phyloP scores from a whole-genome alignment of 2,888 invertebrate species.

The Conomelus anceps region DNA sequence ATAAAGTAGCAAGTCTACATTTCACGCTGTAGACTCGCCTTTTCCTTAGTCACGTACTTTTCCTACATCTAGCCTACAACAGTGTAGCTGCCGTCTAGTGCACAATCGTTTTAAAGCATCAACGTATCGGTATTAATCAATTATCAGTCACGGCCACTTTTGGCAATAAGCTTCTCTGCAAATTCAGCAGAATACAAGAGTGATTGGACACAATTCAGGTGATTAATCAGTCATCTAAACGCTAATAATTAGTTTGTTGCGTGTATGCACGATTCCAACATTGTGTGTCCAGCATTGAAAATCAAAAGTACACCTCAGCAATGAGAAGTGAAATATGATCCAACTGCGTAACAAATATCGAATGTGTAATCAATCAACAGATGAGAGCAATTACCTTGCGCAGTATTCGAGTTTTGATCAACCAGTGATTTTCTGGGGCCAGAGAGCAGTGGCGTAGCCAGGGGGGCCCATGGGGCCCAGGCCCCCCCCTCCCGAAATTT shows the following conservation, averaged over 20 bases:
- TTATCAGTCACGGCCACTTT: not conserved
- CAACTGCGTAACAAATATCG: not conserved
- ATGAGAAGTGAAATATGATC: not conserved
- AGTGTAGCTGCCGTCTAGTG: not conserved
- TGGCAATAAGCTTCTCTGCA: not conserved
- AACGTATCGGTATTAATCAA: not conserved
- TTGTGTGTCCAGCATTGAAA: not conserved
- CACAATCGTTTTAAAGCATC: not conserved
- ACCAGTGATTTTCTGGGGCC: too few species aligned
- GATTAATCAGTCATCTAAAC: not conserved
- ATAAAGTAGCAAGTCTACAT: too few species aligned
- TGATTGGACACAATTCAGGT: not conserved
- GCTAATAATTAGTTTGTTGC: not conserved
- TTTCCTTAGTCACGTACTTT: too few species aligned
- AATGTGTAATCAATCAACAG: not conserved
- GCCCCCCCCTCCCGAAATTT: too few species aligned
- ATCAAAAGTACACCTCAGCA: too few species aligned
- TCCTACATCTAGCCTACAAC: too few species aligned
- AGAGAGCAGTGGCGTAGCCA: too few species aligned
- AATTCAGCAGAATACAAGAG: not conserved
- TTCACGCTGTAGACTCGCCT: too few species aligned
- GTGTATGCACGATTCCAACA: not conserved
- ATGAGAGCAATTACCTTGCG: not conserved
- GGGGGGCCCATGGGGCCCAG: too few species aligned
- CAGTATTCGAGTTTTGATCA: not conserved